Conservation (phyloP, 2,113 vertebrate species). For the Paramormyrops kingsleyae region DNA sequence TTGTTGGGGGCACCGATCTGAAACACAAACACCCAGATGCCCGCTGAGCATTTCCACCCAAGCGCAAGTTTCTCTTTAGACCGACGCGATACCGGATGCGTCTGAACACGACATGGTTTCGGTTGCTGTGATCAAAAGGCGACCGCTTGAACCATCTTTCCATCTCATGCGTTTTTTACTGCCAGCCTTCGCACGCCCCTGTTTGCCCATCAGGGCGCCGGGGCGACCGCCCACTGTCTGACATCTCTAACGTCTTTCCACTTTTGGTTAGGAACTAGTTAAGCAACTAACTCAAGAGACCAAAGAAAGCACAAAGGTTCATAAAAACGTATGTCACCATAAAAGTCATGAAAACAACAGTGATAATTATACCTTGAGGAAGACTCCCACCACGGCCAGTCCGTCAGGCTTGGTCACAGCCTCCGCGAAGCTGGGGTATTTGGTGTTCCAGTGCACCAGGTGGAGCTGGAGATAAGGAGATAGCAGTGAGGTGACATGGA, state of each 20-base stretch:
- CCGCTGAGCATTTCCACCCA: neutral
- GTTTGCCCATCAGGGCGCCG: neutral
- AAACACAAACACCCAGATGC: neutral
- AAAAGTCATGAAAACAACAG: neutral
- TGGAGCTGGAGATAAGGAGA: slow-evolving; percentile 69
- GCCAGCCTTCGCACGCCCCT: neutral
- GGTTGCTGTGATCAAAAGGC: neutral
- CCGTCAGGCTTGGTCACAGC: slow-evolving; percentile 82
- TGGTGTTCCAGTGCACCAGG: slow-evolving; percentile 95
- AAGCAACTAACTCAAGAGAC: neutral
- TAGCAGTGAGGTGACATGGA: neutral
- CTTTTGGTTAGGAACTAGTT: neutral
- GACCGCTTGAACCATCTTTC: neutral
- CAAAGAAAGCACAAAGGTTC: no score
- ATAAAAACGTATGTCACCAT: neutral
- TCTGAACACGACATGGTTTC: neutral
- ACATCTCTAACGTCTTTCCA: neutral
- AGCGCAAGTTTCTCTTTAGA: neutral
- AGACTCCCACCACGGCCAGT: slow-evolving; percentile 83
- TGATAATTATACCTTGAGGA: slow-evolving; percentile 72
- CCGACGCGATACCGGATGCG: neutral
- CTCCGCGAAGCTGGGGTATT: slow-evolving; percentile 75
- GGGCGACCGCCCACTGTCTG: neutral
- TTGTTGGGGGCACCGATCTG: slow-evolving; percentile 75
- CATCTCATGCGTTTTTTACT: neutral